These are phyloP conservation scores for Eolophus roseicapilla DNA, from an alignment of 2,113 vertebrate species.

Conservation along the genomic window DNA sequence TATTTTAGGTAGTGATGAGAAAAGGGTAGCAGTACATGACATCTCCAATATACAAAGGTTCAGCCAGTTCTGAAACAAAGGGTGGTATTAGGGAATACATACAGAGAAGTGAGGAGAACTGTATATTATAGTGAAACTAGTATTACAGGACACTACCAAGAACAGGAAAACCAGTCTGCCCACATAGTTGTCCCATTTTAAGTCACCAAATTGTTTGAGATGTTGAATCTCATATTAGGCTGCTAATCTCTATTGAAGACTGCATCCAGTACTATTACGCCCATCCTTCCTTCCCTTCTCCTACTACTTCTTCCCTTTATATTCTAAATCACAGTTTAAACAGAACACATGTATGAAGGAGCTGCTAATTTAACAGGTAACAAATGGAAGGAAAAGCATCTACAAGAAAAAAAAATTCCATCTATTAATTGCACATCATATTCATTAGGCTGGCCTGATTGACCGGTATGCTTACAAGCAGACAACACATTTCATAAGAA, in stretches of 20 bases:
- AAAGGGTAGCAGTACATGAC: neutral
- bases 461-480: neutral
- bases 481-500: neutral
- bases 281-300: neutral
- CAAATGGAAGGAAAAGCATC: neutral
- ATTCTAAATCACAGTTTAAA: neutral
- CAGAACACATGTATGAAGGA: neutral
- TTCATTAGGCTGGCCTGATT: neutral
- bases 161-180: neutral
- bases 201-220: neutral
- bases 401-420: neutral
- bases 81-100: neutral
- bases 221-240: neutral
- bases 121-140: neutral
- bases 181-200: neutral
- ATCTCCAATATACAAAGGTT: neutral
- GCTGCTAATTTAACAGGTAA: neutral
- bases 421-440: neutral
- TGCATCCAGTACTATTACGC: neutral
- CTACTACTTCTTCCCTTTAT: neutral
- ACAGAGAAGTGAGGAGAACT: neutral
- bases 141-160: neutral
- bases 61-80: neutral
- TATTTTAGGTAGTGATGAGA: neutral
- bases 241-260: neutral